Percentiles rank a stretch among this genome's conserved stretches.
Conservation (phyloP, 1,140 invertebrate species). For the Carposina sasakii region DNA sequence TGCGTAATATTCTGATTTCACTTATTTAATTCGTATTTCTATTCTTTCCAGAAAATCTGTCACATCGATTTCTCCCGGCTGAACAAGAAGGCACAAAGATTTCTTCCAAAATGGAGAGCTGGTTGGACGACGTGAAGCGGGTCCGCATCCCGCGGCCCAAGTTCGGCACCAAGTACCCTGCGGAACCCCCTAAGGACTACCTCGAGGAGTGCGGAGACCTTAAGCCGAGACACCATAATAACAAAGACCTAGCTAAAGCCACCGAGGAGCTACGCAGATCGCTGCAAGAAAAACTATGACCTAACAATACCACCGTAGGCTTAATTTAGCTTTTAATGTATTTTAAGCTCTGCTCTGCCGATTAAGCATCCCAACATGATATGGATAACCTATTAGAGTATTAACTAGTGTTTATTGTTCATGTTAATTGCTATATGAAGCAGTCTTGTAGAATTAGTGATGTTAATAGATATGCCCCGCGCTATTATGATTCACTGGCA, state of each 20-base stretch:
- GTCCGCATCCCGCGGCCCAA: constrained; percentile 88
- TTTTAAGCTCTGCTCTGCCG: too few species aligned
- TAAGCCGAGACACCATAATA: constrained; percentile 48
- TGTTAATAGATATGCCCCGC: too few species aligned
- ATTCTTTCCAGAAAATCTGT: constrained; percentile 5
- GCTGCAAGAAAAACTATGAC: constrained; percentile 83
- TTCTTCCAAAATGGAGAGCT: constrained; percentile 79
- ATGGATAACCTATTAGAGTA: neutral
- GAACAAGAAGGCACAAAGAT: neutral
- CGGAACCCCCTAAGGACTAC: constrained; percentile 80
- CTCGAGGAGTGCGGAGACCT: constrained; percentile 66
- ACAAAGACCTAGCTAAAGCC: constrained; percentile 77
- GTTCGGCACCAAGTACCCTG: constrained; percentile 80
- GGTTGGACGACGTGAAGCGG: constrained; percentile 86
- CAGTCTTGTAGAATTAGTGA: neutral
- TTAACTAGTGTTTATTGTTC: constrained; percentile 4
- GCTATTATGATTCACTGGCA: too few species aligned
- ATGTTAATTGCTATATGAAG: constrained; percentile 9
- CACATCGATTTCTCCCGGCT: too few species aligned
- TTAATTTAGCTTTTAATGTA: constrained; percentile 30
- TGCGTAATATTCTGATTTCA: too few species aligned
- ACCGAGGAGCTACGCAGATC: constrained; percentile 82
- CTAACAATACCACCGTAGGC: constrained; percentile 19
- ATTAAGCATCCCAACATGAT: too few species aligned
- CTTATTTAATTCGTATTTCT: too few species aligned